A percentile compares a stretch with the other conserved stretches of the same genome.
Conservation (phyloP, 2,113 vertebrate species). For the Anhinga anhinga region DNA sequence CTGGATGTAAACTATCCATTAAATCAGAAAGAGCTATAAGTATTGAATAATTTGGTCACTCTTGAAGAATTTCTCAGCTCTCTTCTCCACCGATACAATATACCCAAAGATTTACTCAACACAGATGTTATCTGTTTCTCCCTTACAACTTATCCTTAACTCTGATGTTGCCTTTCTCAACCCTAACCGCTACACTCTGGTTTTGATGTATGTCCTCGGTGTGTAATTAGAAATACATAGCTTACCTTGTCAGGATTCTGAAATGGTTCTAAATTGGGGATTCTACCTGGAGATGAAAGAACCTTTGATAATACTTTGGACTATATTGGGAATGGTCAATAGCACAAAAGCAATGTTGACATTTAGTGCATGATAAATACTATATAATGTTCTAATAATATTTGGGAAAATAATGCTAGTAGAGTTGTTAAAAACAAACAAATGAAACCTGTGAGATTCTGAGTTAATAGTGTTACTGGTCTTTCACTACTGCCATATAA, state of each 20-base stretch:
- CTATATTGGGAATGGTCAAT: background rate
- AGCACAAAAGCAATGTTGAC: background rate
- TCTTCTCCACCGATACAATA: background rate
- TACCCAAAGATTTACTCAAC: background rate
- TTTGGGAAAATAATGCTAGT: background rate
- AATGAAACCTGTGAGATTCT: background rate
- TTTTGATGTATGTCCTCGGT: background rate
- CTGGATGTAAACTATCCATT: background rate
- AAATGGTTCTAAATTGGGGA: background rate
- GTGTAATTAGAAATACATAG: background rate
- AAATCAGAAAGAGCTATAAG: background rate
- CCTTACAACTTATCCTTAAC: background rate
- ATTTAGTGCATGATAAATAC: background rate
- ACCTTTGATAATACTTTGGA: background rate
- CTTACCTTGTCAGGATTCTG: background rate
- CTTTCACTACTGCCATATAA: background rate
- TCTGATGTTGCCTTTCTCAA: too few relatives aligned
- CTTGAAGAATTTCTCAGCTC: background rate
- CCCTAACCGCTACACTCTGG: too few relatives aligned
- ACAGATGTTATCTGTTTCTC: background rate
- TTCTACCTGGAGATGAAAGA: background rate
- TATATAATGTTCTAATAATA: background rate
- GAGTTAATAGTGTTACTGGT: background rate
- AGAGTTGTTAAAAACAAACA: background rate
- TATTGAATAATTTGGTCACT: background rate